Base-by-base conservation (phyloP, 2,113 vertebrate genomes). In the Sander vitreus region DNA sequence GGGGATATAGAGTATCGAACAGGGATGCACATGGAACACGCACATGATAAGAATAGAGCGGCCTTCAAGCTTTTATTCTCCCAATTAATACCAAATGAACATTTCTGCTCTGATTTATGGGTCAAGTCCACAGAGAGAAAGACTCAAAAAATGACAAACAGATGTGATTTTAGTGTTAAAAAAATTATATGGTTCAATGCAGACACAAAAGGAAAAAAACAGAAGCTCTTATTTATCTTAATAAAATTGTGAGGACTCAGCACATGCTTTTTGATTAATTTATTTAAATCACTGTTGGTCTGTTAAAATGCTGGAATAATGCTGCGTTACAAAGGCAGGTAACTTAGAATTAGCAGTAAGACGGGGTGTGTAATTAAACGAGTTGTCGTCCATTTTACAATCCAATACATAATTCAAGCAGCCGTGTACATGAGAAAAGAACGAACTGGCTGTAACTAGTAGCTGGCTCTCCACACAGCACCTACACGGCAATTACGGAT, bases 401-500 rank as follows among this genome's bases (percentile, higher is more conserved):
- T 77, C 80, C 43, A 16, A 83, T 84, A 85, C 78, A 69, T 88
- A 81, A 90, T 88, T 91, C 84, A 87, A 74, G 82, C 80, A 79
- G 80, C 80, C 50, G 11, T 58, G 84, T 74, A 83, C 78, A 77
- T 21, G 65, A 84, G 83, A 54, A 48, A 70, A 83, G 87, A 86
- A 81, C 81, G 87, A 87, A 86, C 76, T 54, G 84, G 76, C 81
- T 83, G 47, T 84, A 85, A 88, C 78, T 39, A 87, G 73, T 5
- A 76, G 68, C 73, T 54, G 54, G 54, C 87, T 85, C 86, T 89
- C 81, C 59, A 81, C 91, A 92, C 89, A 85, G 89, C 91, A 89
- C 70, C 91, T 85, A 92, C 91, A 90, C 87, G 84, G 92, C 89
- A 94, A 94, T 94, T 94, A 94, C 69, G 51, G 76, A 81, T 27